phyloP scores from a whole-genome alignment of 2,113 vertebrate species.

The Channa maculata region DNA sequence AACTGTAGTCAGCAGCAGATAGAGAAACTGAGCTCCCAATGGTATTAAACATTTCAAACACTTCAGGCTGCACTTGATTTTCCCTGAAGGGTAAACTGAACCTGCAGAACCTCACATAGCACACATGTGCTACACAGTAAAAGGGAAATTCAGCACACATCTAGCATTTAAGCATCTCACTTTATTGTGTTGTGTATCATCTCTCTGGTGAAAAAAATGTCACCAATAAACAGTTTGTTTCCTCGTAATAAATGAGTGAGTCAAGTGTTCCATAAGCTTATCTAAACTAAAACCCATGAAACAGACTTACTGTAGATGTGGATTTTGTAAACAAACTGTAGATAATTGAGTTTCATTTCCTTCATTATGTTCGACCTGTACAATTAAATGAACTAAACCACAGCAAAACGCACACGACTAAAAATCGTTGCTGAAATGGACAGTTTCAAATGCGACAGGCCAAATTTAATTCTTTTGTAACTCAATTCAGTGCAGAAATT shows the following conservation, averaged over 20 bases:
- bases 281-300: neutral
- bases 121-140: conserved; percentile 14
- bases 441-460: neutral
- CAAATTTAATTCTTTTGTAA: conserved; percentile 12
- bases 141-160: conserved; percentile 28
- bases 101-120: conserved; percentile 32
- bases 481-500: conserved; percentile 4
- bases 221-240: too few relatives aligned
- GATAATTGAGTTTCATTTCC: neutral
- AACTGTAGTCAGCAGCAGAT: conserved; percentile 33
- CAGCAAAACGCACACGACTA: neutral
- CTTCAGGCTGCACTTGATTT: conserved; percentile 56
- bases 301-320: neutral
- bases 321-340: neutral
- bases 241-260: neutral
- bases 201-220: neutral
- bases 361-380: neutral
- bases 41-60: conserved; percentile 69
- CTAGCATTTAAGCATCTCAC: conserved; percentile 9
- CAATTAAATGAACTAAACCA: neutral
- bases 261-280: neutral
- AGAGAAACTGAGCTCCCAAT: conserved; percentile 48
- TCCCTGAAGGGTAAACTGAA: conserved; percentile 35
- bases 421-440: neutral
- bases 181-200: neutral